These are phyloP conservation scores for Alfaro cultratus DNA, from an alignment of 2,797 vertebrate species.

Conservation along the genomic window DNA sequence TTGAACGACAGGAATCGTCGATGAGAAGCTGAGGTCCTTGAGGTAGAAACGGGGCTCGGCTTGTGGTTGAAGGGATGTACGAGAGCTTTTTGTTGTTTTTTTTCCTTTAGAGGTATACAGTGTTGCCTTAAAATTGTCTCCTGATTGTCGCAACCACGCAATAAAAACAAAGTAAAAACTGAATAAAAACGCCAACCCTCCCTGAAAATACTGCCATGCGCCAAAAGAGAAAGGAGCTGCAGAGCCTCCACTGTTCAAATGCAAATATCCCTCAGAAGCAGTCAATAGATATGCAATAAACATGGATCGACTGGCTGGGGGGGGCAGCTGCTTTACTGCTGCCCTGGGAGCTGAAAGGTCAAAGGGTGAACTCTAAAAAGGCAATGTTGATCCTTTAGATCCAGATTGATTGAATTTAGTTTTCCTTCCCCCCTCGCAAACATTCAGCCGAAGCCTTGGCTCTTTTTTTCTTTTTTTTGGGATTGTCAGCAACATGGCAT, in stretches of 20 bases:
- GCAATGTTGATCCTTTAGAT: slow-evolving; percentile 68
- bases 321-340: slow-evolving; percentile 62
- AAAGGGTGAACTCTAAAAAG: slow-evolving; percentile 69
- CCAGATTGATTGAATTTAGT: slow-evolving; percentile 70
- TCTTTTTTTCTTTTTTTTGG: slow-evolving; percentile 44
- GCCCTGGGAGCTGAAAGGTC: slow-evolving; percentile 66
- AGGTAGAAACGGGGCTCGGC: slow-evolving; percentile 64
- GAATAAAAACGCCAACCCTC: slow-evolving; percentile 30
- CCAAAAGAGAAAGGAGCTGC: slow-evolving; percentile 27
- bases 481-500: slow-evolving; percentile 71
- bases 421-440: slow-evolving; percentile 36
- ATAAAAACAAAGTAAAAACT: slow-evolving; percentile 26
- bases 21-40: slow-evolving; percentile 41
- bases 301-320: slow-evolving; percentile 55
- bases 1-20: slow-evolving; percentile 16
- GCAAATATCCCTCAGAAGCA: slow-evolving; percentile 60
- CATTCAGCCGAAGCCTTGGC: slow-evolving; percentile 39
- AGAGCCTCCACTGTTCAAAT: slow-evolving; percentile 62
- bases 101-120: slow-evolving; percentile 56
- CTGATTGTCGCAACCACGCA: slow-evolving; percentile 71
- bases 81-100: slow-evolving; percentile 24
- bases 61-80: slow-evolving; percentile 53
- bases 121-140: slow-evolving; percentile 44
- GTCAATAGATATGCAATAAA: slow-evolving; percentile 65
- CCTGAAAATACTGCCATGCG: slow-evolving; percentile 49